These are phyloP conservation scores for Mylabris sibirica DNA, from an alignment of 2,888 invertebrate species.

Conservation along the genomic window DNA sequence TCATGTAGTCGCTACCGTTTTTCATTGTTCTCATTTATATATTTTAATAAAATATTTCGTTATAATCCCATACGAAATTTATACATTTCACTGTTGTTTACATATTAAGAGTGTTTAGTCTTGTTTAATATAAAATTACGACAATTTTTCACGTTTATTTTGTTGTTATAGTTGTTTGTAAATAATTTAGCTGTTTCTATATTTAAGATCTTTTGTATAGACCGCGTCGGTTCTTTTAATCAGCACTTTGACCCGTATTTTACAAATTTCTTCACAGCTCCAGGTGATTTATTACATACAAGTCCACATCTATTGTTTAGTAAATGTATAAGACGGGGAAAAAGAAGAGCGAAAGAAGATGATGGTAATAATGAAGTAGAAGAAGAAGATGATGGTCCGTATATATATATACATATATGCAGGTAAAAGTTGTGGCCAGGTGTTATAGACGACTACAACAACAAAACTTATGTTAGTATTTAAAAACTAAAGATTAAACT, in stretches of 20 bases:
- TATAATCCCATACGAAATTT: constrained; percentile 29
- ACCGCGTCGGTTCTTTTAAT: constrained; percentile 58
- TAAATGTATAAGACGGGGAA: constrained; percentile 47
- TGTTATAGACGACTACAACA: constrained; percentile 50
- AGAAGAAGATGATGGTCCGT: constrained; percentile 30
- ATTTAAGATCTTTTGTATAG: constrained; percentile 45
- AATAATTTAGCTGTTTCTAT: constrained; percentile 37
- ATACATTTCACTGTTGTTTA: neutral
- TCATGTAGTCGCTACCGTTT: constrained; percentile 38
- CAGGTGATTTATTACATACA: constrained; percentile 61
- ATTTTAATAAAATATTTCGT: constrained; percentile 35
- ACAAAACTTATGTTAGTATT: constrained; percentile 46
- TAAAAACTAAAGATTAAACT: constrained; percentile 50
- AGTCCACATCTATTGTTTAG: constrained; percentile 58
- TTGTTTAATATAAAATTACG: constrained; percentile 4
- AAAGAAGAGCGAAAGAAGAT: neutral
- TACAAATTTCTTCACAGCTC: constrained; percentile 60
- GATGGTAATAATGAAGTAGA: constrained; percentile 1
- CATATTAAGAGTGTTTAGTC: neutral
- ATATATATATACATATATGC: constrained; percentile 27
- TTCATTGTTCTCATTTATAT: constrained; percentile 36
- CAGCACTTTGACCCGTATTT: constrained; percentile 60
- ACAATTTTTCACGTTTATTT: constrained; percentile 8
- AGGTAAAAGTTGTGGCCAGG: constrained; percentile 56
- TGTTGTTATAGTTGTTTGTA: constrained; percentile 30